Evolutionary conservation across 2,888 invertebrate genomes (phyloP).

Genomic region (Nesidiocoris tenuis): DNA sequence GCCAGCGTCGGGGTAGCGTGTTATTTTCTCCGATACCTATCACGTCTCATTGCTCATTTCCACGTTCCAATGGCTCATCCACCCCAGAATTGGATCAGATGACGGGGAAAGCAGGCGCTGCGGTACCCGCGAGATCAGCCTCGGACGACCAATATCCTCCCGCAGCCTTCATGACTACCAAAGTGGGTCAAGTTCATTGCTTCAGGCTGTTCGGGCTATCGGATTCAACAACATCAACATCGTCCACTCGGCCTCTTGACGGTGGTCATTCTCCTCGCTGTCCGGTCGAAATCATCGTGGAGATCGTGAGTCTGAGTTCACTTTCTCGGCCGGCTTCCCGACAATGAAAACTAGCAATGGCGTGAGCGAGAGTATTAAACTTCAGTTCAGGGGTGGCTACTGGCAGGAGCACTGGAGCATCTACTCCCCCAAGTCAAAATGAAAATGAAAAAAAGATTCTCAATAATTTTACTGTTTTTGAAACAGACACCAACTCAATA

Average conservation of each 20-base stretch:
- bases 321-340: no score
- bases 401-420: no score
- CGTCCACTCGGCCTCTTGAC: neutral
- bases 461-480: no score
- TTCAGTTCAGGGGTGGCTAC: no score
- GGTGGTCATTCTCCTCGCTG: no score
- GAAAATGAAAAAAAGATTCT: no score
- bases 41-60: neutral
- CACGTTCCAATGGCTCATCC: neutral
- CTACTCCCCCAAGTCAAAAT: no score
- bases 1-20: neutral
- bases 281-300: neutral
- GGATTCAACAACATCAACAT: neutral
- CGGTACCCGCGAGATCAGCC: neutral
- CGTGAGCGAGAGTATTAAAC: no score
- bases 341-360: no score
- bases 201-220: neutral
- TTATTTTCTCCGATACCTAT: neutral
- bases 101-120: neutral
- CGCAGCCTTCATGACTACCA: neutral
- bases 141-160: neutral
- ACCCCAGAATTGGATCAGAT: neutral
- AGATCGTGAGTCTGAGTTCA: no score
- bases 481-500: no score
- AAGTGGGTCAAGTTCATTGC: neutral